Conservation (phyloP, 2,797 vertebrate species). For the Alfaro cultratus region DNA sequence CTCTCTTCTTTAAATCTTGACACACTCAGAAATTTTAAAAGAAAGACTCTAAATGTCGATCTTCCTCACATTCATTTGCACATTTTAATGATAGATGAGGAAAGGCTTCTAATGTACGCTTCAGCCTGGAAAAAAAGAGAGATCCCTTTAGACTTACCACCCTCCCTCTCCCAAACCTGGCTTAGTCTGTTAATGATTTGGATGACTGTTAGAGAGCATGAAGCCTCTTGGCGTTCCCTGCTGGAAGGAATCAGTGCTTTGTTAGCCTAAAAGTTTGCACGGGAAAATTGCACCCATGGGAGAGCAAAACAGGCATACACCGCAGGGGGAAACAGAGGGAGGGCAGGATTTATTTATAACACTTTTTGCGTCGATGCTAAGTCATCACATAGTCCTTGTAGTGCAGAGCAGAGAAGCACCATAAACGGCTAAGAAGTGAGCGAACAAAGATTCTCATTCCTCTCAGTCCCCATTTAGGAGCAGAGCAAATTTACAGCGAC, state of each 20-base stretch:
- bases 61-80: constrained; percentile 3
- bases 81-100: constrained; percentile 37
- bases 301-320: constrained; percentile 58
- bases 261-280: constrained; percentile 77
- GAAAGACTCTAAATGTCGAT: constrained; percentile 5
- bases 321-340: constrained; percentile 47
- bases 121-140: constrained; percentile 17
- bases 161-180: constrained; percentile 48
- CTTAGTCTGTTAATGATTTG: constrained; percentile 64
- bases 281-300: constrained; percentile 78
- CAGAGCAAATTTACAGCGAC: constrained; percentile 41
- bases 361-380: constrained; percentile 62
- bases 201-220: constrained; percentile 60
- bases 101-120: constrained; percentile 21
- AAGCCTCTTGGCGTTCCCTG: constrained; percentile 61
- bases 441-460: constrained; percentile 54
- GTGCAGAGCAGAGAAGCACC: constrained; percentile 53
- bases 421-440: constrained; percentile 57
- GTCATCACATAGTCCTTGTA: constrained; percentile 64
- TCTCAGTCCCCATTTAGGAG: constrained; percentile 45
- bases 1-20: constrained; percentile 5
- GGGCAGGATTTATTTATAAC: constrained; percentile 71
- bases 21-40: constrained; percentile 14
- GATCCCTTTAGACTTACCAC: constrained; percentile 29
- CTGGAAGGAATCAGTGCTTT: constrained; percentile 64